A percentile compares a stretch with the other conserved stretches of the same genome.
Conservation (phyloP, 1,140 invertebrate genomes). For the Episyrphus balteatus region DNA sequence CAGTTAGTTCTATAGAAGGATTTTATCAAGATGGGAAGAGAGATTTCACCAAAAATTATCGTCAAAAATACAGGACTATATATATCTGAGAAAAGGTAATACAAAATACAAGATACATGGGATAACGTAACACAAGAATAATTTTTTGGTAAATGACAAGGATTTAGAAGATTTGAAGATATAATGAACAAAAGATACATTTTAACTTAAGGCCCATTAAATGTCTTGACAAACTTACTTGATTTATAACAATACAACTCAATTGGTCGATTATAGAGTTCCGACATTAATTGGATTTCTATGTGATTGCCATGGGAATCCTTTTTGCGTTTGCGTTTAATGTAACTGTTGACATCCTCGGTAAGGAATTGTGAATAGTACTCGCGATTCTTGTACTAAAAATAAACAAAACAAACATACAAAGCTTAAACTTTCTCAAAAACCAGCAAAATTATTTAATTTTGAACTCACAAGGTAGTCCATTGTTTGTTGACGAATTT, state of each 20-base stretch:
- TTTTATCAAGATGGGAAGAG: too few relatives aligned
- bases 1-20: too few relatives aligned
- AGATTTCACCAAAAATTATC: too few relatives aligned
- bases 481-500: slow-evolving; percentile 79
- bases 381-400: slow-evolving; percentile 61
- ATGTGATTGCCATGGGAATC: slow-evolving; percentile 87
- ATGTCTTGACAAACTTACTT: slow-evolving; percentile 42
- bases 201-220: background rate
- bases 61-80: too few relatives aligned
- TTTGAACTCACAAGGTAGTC: slow-evolving; percentile 73
- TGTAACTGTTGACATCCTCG: slow-evolving; percentile 81
- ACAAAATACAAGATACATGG: too few relatives aligned
- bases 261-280: slow-evolving; percentile 86
- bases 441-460: background rate
- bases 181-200: background rate
- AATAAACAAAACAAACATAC: background rate
- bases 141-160: too few relatives aligned
- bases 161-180: background rate
- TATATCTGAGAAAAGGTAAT: too few relatives aligned
- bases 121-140: too few relatives aligned
- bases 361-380: slow-evolving; percentile 91
- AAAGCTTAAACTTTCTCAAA: background rate
- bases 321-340: slow-evolving; percentile 65
- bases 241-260: slow-evolving; percentile 84
- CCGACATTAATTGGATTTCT: slow-evolving; percentile 88